These are phyloP conservation scores for Campylomormyrus tamandua DNA, from an alignment of 2,113 vertebrate species.

Conservation along the genomic window DNA sequence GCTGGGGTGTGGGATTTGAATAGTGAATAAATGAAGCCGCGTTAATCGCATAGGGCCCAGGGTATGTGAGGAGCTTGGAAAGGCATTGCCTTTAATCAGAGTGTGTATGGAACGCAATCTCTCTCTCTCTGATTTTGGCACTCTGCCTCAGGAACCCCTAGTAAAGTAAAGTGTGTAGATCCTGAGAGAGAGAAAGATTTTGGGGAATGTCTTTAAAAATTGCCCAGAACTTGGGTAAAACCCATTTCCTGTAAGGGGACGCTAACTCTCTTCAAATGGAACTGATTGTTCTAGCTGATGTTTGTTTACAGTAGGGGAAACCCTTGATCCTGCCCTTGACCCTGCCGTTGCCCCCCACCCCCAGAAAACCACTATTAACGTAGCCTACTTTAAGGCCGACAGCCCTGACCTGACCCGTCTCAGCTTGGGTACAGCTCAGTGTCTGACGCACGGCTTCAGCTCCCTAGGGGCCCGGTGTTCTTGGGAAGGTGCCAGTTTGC, in stretches of 20 bases:
- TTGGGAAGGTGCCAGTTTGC: constrained; percentile 38
- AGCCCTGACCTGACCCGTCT: neutral
- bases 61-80: neutral
- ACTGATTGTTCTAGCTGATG: neutral
- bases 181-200: neutral
- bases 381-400: neutral
- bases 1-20: constrained; percentile 12
- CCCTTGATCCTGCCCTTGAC: constrained; percentile 1
- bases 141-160: neutral
- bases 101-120: neutral
- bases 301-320: constrained; percentile 10
- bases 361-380: neutral
- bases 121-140: neutral
- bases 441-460: constrained; percentile 38
- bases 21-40: neutral
- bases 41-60: neutral
- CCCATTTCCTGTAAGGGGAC: neutral
- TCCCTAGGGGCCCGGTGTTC: constrained; percentile 31
- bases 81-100: neutral
- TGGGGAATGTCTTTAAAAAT: neutral
- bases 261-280: constrained; percentile 11
- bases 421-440: constrained; percentile 24
- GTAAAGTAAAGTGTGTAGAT: constrained; percentile 2
- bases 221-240: neutral
- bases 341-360: neutral